phyloP scores from a whole-genome alignment of 2,888 invertebrate genomes.

The Ormyrus pomaceus region DNA sequence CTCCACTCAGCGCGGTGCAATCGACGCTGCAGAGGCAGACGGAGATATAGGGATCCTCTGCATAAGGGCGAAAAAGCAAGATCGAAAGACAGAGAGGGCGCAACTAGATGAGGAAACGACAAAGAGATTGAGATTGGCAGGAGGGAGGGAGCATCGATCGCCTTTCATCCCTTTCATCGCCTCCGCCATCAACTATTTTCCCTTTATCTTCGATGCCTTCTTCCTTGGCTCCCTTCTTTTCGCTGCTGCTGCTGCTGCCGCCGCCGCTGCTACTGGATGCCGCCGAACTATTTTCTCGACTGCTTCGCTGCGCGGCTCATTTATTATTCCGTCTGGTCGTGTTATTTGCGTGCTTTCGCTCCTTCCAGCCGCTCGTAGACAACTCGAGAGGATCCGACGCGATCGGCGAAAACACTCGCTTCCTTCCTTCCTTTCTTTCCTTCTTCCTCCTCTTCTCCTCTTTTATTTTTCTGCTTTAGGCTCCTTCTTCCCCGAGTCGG shows the following conservation, averaged over 20 bases:
- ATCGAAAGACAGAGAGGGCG: constrained; percentile 7
- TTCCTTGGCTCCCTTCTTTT: constrained; percentile 7
- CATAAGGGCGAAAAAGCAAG: constrained; percentile 34
- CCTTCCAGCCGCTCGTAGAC: neutral
- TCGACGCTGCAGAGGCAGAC: constrained; percentile 3
- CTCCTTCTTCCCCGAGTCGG: neutral
- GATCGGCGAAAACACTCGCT: constrained; percentile 19
- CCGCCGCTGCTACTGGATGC: neutral
- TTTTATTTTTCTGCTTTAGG: neutral
- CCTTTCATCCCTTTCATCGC: constrained; percentile 52
- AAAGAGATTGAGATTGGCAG: constrained; percentile 47
- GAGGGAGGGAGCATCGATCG: constrained; percentile 54
- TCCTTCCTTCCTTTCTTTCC: neutral
- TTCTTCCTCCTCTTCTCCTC: neutral
- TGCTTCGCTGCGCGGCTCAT: constrained; percentile 62
- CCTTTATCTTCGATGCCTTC: constrained; percentile 50
- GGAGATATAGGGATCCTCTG: constrained; percentile 10
- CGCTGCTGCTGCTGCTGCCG: neutral
- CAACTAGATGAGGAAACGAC: constrained; percentile 43
- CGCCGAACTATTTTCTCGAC: constrained; percentile 61
- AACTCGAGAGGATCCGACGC: neutral
- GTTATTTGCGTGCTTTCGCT: constrained; percentile 66
- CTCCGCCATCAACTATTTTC: constrained; percentile 54
- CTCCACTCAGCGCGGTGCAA: constrained; percentile 18
- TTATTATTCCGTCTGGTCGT: constrained; percentile 69